A percentile compares a stretch with the other conserved stretches of the same genome.
Conservation (phyloP, 1,140 invertebrate genomes). For the Cardiocondyla obscurior region DNA sequence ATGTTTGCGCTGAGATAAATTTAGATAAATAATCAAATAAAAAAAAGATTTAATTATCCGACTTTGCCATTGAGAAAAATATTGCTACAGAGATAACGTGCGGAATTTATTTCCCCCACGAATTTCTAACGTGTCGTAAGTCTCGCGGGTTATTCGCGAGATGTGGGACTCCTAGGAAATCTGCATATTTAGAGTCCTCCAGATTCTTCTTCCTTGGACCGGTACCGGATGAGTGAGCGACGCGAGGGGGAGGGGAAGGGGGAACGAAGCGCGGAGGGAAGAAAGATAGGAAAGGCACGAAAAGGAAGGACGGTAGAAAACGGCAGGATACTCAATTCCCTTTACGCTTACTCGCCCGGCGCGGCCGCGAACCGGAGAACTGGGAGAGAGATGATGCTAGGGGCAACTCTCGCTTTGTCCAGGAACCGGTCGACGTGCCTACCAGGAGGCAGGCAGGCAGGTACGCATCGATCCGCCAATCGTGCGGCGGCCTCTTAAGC, state of each 20-base stretch:
- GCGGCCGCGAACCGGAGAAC: constrained; percentile 30
- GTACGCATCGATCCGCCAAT: constrained; percentile 71
- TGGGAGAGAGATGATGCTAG: constrained; percentile 60
- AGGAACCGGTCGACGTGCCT: constrained; percentile 72
- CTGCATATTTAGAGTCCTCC: constrained; percentile 33
- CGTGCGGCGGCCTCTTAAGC: constrained; percentile 38
- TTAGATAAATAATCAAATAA: too few relatives aligned
- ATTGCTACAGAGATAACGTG: not conserved
- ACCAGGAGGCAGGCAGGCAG: constrained; percentile 66
- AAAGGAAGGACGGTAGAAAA: constrained; percentile 44
- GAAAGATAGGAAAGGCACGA: not conserved
- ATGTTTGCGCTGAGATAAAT: not conserved
- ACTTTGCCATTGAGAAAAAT: not conserved
- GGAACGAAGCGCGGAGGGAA: not conserved
- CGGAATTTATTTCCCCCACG: not conserved
- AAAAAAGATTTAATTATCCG: too few relatives aligned
- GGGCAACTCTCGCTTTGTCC: constrained; percentile 72
- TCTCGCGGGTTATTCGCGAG: not conserved
- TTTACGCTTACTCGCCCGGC: constrained; percentile 32
- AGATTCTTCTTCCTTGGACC: constrained; percentile 58
- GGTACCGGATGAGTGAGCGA: constrained; percentile 48
- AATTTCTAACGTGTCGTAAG: not conserved
- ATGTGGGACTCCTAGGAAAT: not conserved
- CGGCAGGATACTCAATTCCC: constrained; percentile 69
- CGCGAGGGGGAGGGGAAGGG: too few relatives aligned